phyloP scores from a whole-genome alignment of 2,797 vertebrate species.

The Neomorphus geoffroyi region DNA sequence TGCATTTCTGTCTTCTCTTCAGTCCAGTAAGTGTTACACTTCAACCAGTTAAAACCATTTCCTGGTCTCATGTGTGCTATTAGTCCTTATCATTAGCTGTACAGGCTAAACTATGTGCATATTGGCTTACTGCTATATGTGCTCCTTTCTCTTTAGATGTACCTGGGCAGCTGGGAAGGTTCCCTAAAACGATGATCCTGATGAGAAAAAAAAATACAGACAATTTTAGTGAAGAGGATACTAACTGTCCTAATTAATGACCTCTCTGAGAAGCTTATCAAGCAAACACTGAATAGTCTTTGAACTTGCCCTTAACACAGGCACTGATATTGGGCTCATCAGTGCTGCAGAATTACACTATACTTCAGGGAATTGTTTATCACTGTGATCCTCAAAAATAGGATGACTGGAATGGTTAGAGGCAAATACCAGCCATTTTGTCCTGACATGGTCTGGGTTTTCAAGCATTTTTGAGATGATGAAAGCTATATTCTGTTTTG shows the following conservation, averaged over 20 bases:
- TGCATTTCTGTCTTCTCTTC: background rate
- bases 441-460: background rate
- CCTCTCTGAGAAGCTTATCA: constrained; percentile 55
- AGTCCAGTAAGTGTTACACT: background rate
- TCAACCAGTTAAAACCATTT: background rate
- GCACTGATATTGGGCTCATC: constrained; percentile 50
- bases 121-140: background rate
- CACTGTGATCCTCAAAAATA: constrained; percentile 39
- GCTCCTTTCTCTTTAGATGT: background rate
- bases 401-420: constrained; percentile 27
- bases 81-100: background rate
- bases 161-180: background rate
- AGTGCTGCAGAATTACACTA: constrained; percentile 39
- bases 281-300: constrained; percentile 39
- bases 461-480: constrained; percentile 24
- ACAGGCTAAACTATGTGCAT: accelerated
- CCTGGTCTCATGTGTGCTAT: background rate
- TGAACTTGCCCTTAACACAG: constrained; percentile 62
- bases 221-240: background rate
- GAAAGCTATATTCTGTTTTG: constrained; percentile 2
- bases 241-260: constrained; percentile 25
- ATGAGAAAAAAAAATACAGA: background rate
- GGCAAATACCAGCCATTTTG: constrained; percentile 40
- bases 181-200: background rate
- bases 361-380: constrained; percentile 61